These are phyloP conservation scores for Crenichthys baileyi DNA, from an alignment of 2,797 vertebrate genomes.

Conservation along the genomic window DNA sequence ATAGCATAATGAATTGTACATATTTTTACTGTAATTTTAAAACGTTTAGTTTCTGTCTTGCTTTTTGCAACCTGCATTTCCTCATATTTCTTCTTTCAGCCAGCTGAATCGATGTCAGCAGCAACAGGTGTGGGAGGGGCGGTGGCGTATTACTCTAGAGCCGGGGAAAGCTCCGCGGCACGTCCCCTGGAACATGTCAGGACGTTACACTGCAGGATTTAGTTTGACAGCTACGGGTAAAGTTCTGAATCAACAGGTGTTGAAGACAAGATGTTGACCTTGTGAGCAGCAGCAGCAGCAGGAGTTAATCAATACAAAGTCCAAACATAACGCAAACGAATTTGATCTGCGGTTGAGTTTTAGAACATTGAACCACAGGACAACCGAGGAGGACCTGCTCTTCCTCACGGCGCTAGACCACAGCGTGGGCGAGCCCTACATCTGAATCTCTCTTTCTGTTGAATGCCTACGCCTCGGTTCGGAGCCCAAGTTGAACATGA, in stretches of 20 bases:
- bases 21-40: background rate
- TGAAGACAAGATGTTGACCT: background rate
- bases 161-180: background rate
- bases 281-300: slow-evolving; percentile 7
- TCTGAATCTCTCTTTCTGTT: slow-evolving; percentile 42
- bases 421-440: slow-evolving; percentile 62
- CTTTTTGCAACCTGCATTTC: background rate
- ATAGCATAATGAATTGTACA: no score
- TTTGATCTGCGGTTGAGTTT: slow-evolving; percentile 12
- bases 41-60: background rate
- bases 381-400: slow-evolving; percentile 38
- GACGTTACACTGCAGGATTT: background rate
- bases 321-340: slow-evolving; percentile 17
- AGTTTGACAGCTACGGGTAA: background rate
- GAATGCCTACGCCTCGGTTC: slow-evolving; percentile 63
- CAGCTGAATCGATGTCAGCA: background rate
- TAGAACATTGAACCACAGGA: slow-evolving; percentile 10
- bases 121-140: slow-evolving; percentile 1
- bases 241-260: background rate
- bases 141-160: background rate
- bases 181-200: background rate
- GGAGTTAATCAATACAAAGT: slow-evolving; percentile 25
- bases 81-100: background rate
- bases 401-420: slow-evolving; percentile 29
- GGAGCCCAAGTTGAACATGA: slow-evolving; percentile 62